Percentiles rank a stretch among this genome's conserved stretches.
Conservation (phyloP, 2,888 invertebrate genomes). For the Drosophila atroscutellata region DNA sequence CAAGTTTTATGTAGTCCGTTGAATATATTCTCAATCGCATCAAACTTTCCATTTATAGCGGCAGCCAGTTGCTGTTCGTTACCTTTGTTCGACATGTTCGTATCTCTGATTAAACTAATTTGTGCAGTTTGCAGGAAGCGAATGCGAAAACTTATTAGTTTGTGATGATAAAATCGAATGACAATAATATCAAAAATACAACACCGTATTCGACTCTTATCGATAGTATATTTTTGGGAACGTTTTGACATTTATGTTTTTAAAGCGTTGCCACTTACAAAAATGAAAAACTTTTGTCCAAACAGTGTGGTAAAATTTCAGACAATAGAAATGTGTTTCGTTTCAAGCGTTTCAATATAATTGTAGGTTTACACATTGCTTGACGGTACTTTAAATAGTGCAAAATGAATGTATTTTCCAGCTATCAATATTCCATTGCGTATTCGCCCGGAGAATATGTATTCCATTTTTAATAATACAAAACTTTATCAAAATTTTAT, state of each 20-base stretch:
- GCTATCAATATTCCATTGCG: slow-evolving; percentile 74
- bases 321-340: background rate
- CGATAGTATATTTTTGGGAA: background rate
- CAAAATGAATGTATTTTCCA: slow-evolving; percentile 43
- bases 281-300: background rate
- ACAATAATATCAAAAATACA: too few species aligned
- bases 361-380: background rate
- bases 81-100: too few species aligned
- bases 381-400: background rate
- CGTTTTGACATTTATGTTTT: background rate
- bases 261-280: background rate
- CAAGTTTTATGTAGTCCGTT: background rate
- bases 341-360: background rate
- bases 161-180: background rate
- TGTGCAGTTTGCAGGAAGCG: background rate
- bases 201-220: background rate
- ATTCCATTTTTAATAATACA: slow-evolving; percentile 74
- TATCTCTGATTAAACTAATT: background rate
- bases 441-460: slow-evolving; percentile 67
- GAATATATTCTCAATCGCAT: background rate
- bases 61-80: background rate
- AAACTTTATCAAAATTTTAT: slow-evolving; percentile 75
- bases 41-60: background rate
- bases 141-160: background rate
- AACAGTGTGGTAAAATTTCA: background rate